Percentiles rank a stretch among this genome's conserved stretches.
phyloP scores from a whole-genome alignment of 2,113 vertebrate genomes.

The Bothrops jararaca region DNA sequence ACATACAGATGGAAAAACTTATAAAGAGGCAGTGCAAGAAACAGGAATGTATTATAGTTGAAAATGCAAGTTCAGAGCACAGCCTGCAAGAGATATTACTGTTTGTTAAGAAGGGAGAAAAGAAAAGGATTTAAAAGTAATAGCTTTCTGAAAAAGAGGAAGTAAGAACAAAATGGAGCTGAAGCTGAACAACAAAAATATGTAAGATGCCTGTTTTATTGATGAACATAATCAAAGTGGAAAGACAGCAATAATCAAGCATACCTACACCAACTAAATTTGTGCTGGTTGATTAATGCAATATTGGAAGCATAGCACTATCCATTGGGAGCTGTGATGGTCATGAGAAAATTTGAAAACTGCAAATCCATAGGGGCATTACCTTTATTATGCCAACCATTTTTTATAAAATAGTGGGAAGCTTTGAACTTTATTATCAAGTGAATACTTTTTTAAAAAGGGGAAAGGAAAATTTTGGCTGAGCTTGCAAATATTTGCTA shows the following conservation, averaged over 20 bases:
- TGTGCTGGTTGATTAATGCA: neutral
- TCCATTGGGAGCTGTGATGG: neutral
- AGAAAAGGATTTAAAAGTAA: neutral
- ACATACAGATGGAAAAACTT: neutral
- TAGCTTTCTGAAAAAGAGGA: neutral
- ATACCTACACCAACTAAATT: neutral
- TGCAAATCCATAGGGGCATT: neutral
- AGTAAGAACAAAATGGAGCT: neutral
- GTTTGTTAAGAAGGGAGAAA: neutral
- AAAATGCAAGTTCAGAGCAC: neutral
- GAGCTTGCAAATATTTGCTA: neutral
- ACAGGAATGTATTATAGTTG: neutral
- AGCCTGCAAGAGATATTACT: neutral
- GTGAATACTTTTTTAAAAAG: neutral
- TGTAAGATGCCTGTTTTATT: neutral
- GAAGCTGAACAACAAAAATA: neutral
- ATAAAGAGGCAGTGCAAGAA: neutral
- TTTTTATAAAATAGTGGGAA: neutral
- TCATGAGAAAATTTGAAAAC: neutral
- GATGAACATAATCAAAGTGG: neutral
- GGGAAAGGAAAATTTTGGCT: neutral
- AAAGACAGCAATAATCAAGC: neutral
- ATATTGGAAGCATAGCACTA: neutral
- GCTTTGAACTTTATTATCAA: neutral
- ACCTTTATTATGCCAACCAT: neutral